phyloP scores from a whole-genome alignment of 2,888 invertebrate species.

The Carabus problematicus region DNA sequence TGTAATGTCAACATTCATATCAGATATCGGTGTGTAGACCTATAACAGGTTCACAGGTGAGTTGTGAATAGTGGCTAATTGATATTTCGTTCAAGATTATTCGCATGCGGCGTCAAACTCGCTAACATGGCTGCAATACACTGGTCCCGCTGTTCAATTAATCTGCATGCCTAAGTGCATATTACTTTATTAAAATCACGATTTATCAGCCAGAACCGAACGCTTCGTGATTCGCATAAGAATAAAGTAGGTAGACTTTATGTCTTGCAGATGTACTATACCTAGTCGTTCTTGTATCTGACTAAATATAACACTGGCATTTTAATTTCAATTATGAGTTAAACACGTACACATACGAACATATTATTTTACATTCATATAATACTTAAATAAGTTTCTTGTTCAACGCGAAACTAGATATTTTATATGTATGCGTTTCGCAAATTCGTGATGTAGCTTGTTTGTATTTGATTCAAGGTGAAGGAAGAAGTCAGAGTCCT shows the following conservation, averaged over 20 bases:
- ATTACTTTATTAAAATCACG: constrained; percentile 46
- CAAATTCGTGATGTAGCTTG: not conserved
- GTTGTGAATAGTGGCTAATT: constrained; percentile 13
- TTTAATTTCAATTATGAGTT: too few relatives aligned
- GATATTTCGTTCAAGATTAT: constrained; percentile 23
- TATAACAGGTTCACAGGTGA: not conserved
- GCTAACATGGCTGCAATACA: constrained; percentile 18
- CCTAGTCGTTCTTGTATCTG: too few relatives aligned
- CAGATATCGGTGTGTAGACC: not conserved
- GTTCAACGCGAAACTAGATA: not conserved
- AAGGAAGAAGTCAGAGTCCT: constrained; percentile 25
- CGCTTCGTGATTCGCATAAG: constrained; percentile 10
- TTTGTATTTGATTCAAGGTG: constrained; percentile 13
- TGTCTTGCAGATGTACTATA: too few relatives aligned
- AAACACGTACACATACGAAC: too few relatives aligned
- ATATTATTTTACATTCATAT: too few relatives aligned
- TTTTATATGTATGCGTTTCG: not conserved
- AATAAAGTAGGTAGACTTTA: constrained; percentile 11
- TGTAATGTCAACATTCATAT: not conserved
- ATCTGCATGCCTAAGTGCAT: constrained; percentile 43
- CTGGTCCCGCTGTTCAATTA: constrained; percentile 31
- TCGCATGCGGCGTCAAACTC: constrained; percentile 20
- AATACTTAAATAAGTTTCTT: too few relatives aligned
- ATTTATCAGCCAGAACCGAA: constrained; percentile 42
- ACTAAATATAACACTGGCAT: too few relatives aligned